Evolutionary conservation across 2,888 invertebrate genomes (phyloP), one percentile per base, ranked within the genome.

Genomic region (Harpagoxenus sublaevis): DNA sequence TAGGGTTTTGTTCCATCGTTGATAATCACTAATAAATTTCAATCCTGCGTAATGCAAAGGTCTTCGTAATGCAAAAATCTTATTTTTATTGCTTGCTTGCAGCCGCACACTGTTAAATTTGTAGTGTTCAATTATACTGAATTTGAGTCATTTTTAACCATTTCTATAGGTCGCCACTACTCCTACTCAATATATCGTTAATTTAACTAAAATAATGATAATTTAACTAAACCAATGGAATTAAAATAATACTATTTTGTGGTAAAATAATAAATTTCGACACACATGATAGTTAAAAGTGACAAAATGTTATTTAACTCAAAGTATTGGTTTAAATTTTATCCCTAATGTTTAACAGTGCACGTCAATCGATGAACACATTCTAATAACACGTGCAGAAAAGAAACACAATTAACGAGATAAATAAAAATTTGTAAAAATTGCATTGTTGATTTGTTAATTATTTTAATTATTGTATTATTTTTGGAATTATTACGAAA

Each of bases 11-110:
- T 48, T 39, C 9, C 53, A 4, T 9, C 42, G 15, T 35, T 60
- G 48, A 81, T 42, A 48, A 81, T 81, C 39, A 23, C 42, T 78
- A 70, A 45, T 45, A 57, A 39, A 60, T 79, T 48, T 73, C 12
- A 60, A 48, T 73, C 4, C 8, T 63, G 39, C 3, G 42, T 35
- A 39, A 60, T 57, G 4, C 18, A 28, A 48, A 39, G 5, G 9
- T 28, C 8, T 63, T 51, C 3, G 42, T 35, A 39, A 60, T 57
- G 4, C 18, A 28, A 48, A 39, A 28, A 42, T 31, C 5, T 5
- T 45, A 60, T 18, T 39, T 8, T 62, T 8, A 28, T 8, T 15
- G 23, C 5, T 39, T 55, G 35, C n/a, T 55, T 10, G 15, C 9
- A 53, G 35, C n/a, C n/a, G 15, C 9, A 15, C 23, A 35, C 35